phyloP scores from a whole-genome alignment of 2,113 vertebrate genomes.

The Lasiurus borealis region DNA sequence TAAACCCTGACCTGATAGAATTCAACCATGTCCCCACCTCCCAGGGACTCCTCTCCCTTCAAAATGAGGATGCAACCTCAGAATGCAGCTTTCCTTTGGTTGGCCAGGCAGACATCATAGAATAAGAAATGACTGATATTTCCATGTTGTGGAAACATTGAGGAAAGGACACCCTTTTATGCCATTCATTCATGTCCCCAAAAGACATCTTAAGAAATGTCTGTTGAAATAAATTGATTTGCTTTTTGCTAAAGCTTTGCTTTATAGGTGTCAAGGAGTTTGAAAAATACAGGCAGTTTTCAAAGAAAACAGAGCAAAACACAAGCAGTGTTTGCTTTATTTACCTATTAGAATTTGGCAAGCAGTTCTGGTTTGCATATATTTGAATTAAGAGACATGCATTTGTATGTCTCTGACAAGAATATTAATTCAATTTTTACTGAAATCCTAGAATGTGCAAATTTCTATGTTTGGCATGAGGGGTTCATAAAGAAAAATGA shows the following conservation, averaged over 20 bases:
- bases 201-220: slow-evolving; percentile 75
- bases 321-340: slow-evolving; percentile 70
- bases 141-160: slow-evolving; percentile 59
- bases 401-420: slow-evolving; percentile 58
- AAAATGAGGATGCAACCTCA: slow-evolving; percentile 5
- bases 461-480: slow-evolving; percentile 16
- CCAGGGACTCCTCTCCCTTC: not conserved
- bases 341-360: slow-evolving; percentile 76
- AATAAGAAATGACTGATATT: slow-evolving; percentile 57
- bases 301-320: slow-evolving; percentile 78
- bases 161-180: slow-evolving; percentile 52
- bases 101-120: not conserved
- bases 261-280: slow-evolving; percentile 76
- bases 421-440: slow-evolving; percentile 69
- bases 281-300: slow-evolving; percentile 73
- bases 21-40: not conserved
- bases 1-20: not conserved
- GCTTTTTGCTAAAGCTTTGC: slow-evolving; percentile 69
- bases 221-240: slow-evolving; percentile 75
- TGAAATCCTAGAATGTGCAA: slow-evolving; percentile 26
- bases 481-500: slow-evolving; percentile 12
- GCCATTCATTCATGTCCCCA: slow-evolving; percentile 66
- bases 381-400: slow-evolving; percentile 74
- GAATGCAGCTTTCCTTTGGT: not conserved
- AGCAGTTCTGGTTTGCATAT: slow-evolving; percentile 68